Evolutionary conservation across 2,113 vertebrate genomes (phyloP).

Genomic region (Pionites leucogaster): DNA sequence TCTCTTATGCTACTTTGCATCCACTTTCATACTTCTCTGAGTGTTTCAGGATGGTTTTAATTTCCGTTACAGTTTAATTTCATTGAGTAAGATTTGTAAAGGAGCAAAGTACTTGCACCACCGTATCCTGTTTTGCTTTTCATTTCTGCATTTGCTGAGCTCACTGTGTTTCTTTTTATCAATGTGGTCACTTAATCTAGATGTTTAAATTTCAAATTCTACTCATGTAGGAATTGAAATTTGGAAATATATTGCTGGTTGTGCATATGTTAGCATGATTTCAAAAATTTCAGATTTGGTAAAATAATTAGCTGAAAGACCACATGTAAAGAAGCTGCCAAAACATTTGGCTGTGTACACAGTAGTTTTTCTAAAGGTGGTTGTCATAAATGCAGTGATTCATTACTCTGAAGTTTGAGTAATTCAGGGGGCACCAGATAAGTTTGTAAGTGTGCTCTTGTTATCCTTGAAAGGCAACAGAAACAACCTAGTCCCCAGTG

Average conservation of each 20-base stretch:
- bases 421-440: background rate
- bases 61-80: background rate
- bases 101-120: background rate
- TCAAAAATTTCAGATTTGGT: background rate
- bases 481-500: background rate
- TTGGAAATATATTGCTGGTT: background rate
- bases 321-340: background rate
- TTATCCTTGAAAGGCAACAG: background rate
- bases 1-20: background rate
- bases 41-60: background rate
- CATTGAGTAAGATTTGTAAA: background rate
- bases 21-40: background rate
- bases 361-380: background rate
- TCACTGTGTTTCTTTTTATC: background rate
- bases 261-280: background rate
- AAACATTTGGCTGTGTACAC: background rate
- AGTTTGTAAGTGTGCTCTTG: background rate
- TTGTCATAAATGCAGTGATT: background rate
- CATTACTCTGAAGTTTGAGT: background rate
- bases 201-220: background rate
- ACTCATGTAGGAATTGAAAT: background rate
- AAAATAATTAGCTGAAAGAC: background rate
- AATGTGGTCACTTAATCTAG: background rate
- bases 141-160: background rate
- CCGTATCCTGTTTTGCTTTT: background rate